Evolutionary conservation across 1,140 invertebrate genomes (phyloP).

Genomic region (Paralvinella palmiformis): DNA sequence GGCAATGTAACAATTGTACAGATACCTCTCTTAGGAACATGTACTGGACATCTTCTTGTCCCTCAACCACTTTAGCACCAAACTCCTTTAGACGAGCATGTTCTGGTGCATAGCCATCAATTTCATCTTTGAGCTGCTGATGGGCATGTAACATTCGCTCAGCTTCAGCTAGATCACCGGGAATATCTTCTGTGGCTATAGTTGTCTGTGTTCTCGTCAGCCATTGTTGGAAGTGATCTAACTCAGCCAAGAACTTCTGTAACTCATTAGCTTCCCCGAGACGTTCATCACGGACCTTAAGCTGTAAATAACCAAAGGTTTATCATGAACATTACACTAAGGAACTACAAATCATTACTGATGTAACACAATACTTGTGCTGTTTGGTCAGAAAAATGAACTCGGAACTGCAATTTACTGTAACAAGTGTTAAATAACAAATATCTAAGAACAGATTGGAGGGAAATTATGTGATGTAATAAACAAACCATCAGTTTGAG

Average conservation of each 20-base stretch:
- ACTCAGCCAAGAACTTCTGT: slow-evolving; percentile 94
- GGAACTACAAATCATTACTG: background rate
- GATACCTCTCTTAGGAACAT: slow-evolving; percentile 87
- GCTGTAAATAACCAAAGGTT: no score
- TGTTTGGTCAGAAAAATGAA: no score
- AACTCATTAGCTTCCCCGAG: slow-evolving; percentile 97
- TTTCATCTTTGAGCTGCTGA: slow-evolving; percentile 96
- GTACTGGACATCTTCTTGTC: slow-evolving; percentile 84
- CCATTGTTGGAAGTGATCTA: slow-evolving; percentile 99
- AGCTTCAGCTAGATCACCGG: slow-evolving; percentile 90
- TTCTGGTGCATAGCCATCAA: slow-evolving; percentile 97
- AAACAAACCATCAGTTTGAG: slow-evolving; percentile 95
- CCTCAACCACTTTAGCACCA: slow-evolving; percentile 87
- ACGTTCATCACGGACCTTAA: slow-evolving; percentile 95
- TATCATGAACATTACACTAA: background rate
- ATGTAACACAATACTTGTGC: no score
- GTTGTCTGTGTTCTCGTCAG: slow-evolving; percentile 93
- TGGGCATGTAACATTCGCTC: slow-evolving; percentile 92
- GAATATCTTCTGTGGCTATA: slow-evolving; percentile 94
- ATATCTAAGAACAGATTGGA: no score
- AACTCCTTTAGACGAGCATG: slow-evolving; percentile 99
- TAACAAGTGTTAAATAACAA: no score
- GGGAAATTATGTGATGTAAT: no score
- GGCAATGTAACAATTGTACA: background rate
- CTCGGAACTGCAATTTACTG: no score